Evolutionary conservation across 2,113 vertebrate species (phyloP).

Genomic region (Scytalopus superciliaris): DNA sequence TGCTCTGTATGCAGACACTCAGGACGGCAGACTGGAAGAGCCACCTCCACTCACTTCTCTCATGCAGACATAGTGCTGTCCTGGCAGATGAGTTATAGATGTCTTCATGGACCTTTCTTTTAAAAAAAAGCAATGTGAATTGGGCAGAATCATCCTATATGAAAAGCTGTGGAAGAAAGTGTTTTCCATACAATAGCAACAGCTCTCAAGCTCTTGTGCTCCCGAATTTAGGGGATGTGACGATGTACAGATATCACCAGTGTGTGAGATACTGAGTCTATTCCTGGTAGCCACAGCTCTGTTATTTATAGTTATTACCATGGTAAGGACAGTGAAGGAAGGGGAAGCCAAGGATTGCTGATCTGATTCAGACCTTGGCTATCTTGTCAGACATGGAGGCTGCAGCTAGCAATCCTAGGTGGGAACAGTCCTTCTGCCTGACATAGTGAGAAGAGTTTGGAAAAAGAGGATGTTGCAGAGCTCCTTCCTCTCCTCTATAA

Average conservation of each 20-base stretch:
- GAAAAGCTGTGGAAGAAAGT: neutral
- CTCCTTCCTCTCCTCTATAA: neutral
- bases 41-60: neutral
- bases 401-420: neutral
- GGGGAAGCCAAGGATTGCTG: neutral
- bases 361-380: neutral
- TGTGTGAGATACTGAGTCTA: neutral
- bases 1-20: rapidly evolving
- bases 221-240: neutral
- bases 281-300: neutral
- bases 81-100: neutral
- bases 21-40: neutral
- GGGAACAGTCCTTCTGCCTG: neutral
- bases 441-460: neutral
- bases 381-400: neutral
- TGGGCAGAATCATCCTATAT: neutral
- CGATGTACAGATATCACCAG: neutral
- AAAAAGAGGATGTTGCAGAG: neutral
- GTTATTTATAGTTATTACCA: neutral
- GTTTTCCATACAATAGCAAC: neutral
- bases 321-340: neutral
- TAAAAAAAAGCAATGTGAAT: neutral
- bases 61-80: neutral
- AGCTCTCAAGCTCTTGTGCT: neutral
- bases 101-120: neutral